Base-by-base conservation (phyloP, 2,888 invertebrate species). In the Steinernema hermaphroditum region DNA sequence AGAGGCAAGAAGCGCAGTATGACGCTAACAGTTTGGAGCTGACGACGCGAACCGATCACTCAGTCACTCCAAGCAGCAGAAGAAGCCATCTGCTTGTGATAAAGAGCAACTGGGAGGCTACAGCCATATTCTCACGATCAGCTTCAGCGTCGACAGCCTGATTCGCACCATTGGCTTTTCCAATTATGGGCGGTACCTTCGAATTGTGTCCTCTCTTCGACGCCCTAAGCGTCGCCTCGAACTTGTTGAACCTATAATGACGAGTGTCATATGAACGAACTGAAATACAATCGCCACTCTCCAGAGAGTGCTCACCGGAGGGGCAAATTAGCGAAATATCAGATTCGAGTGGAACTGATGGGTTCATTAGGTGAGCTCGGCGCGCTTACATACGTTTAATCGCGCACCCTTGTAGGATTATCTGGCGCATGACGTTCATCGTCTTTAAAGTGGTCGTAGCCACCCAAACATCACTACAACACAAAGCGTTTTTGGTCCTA, bases 121-220 rank as follows among this genome's bases (percentile, higher is more conserved):
- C 16, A 62, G 19, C 29, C 32, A 16, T 14, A 34, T 14, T 62
- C 62, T 16, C 62, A 62, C 32, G 6, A 62, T 62, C 62, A 14
- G 32, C 29, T 62, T 19, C 62, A 19, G 9, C 12, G 16, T 9
- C 34, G 2, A 62, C 2, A 16, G 32, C 34, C 29, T 8, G 27
- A 32, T 12, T 32, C 16, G 32, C 29, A 32, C 16, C 62, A 24
- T 62, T 29, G 29, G 62, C 62, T 46, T 46, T 62, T 29, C 54
- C 34, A 62, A 62, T 62, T 32, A 62, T 62, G 62, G 62, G 62
- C 62, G 62, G 62, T 62, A 62, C 62, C 8, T n/a, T 29, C 29
- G 19, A n/a, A 32, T 62, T 62, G 9, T 32, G 54, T 16, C 37
- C 34, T 34, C 62, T 16, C 34, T 29, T 2, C 62, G 62, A 16